Evolutionary conservation across 2,888 invertebrate genomes (phyloP).

Genomic region (Dioctria linearis): DNA sequence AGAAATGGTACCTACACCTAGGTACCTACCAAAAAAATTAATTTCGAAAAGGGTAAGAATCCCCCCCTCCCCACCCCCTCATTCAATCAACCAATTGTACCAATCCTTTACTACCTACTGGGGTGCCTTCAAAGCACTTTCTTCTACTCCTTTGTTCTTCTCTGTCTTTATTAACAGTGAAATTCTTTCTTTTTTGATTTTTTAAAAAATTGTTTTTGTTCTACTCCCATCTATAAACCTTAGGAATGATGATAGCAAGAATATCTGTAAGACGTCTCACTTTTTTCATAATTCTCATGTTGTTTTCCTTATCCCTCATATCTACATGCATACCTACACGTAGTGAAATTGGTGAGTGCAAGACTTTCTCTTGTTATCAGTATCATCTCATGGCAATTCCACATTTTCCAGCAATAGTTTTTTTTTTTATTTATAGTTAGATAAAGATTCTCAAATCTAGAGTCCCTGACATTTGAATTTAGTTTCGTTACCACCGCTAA

Average conservation of each 20-base stretch:
- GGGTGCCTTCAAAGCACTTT: neutral
- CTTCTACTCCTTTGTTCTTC: neutral
- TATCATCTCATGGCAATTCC: slow-evolving; percentile 4
- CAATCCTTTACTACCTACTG: too few species aligned
- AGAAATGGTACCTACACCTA: too few species aligned
- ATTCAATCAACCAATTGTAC: neutral
- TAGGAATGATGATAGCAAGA: neutral
- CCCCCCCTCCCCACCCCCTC: neutral
- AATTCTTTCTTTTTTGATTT: slow-evolving; percentile 36
- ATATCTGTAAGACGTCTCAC: slow-evolving; percentile 18
- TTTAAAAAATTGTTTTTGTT: neutral
- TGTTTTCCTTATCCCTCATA: slow-evolving; percentile 33
- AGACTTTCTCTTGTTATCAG: slow-evolving; percentile 25
- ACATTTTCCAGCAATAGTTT: neutral
- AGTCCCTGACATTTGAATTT: too few species aligned
- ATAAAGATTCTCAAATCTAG: too few species aligned
- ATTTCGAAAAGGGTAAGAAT: neutral
- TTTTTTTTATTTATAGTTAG: too few species aligned
- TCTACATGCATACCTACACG: too few species aligned
- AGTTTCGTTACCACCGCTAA: too few species aligned
- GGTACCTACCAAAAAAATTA: too few species aligned
- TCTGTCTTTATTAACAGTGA: slow-evolving; percentile 30
- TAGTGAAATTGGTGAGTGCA: neutral
- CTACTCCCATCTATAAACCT: too few species aligned
- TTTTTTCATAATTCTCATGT: slow-evolving; percentile 8